Evolutionary conservation across 2,797 vertebrate genomes (phyloP).

Genomic region (Chrosomus eos): DNA sequence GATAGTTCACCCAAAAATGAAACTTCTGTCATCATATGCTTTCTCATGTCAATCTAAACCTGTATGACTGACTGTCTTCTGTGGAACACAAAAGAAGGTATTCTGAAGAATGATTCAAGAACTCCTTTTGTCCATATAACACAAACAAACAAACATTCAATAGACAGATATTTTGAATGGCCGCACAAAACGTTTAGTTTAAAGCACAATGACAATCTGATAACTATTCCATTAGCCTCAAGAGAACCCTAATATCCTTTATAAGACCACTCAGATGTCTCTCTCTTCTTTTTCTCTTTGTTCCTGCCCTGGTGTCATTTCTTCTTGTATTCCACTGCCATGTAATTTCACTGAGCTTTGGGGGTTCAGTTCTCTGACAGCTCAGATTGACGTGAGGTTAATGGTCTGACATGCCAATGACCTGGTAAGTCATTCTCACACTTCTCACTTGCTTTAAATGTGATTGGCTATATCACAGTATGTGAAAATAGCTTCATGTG

Average conservation of each 20-base stretch:
- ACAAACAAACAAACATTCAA: too few species aligned
- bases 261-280: background rate
- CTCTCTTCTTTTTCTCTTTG: background rate
- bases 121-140: background rate
- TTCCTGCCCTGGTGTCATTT: background rate
- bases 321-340: background rate
- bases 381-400: slow-evolving; percentile 29
- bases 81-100: background rate
- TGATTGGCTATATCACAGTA: background rate
- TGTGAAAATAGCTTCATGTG: background rate
- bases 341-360: slow-evolving; percentile 15
- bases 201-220: background rate
- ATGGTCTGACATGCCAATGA: background rate
- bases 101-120: background rate
- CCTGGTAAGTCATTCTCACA: background rate
- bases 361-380: slow-evolving; percentile 32
- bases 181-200: background rate
- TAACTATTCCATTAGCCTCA: background rate
- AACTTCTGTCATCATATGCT: background rate
- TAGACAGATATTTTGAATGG: background rate
- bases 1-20: background rate
- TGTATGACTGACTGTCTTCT: background rate
- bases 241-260: background rate
- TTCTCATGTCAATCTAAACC: background rate
- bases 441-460: slow-evolving; percentile 11